Base-by-base conservation (phyloP, 2,888 invertebrate species). In the Synergus itoensis region DNA sequence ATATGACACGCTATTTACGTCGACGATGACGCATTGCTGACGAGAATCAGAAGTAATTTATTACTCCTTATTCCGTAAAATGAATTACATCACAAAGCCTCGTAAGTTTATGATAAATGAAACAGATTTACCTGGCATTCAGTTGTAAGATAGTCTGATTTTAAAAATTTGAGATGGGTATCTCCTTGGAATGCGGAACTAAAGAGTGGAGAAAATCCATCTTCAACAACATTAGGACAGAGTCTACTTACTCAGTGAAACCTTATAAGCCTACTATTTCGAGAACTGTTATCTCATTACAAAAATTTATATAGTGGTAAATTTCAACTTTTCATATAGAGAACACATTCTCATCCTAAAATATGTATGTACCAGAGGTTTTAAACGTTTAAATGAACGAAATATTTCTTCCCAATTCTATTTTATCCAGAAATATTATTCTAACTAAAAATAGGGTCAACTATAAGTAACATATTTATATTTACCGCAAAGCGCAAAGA, bases 31-130 rank as follows among this genome's bases (percentile, higher is more conserved):
- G 73, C 73, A 73, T 48, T 14, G 28, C 69, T 57, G 53, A 73
- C 73, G 53, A 57, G n/a, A 28, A 73, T 73, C 73, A 73, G 53
- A 57, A 73, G 53, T 73, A 36, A 73, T 73, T 57, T 73, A 73
- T 53, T 48, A 57, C 48, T 57, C 48, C 73, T 73, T n/a, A n/a
- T n/a, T 53, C 53, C 53, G 53, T 36, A 53, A 73, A 40, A 36
- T 73, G 36, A 53, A 73, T 73, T 73, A 53, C 73, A 73, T 57
- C 21, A 73, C 73, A 73, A 12, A 28, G 53, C 16, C n/a, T 40
- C 53, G 73, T 73, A 40, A 36, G 16, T 73, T 73, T 73, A 36
- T 57, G 73, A 73, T 57, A 73, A 73, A 73, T 73, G 40, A 57
- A 73, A 73, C 53, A 73, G 48, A 53, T 57, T 73, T 73, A 73